A percentile compares a stretch with the other conserved stretches of the same genome.
These are phyloP conservation scores for Anarsia innoxiella DNA, from an alignment of 2,888 invertebrate species.

Conservation along the genomic window DNA sequence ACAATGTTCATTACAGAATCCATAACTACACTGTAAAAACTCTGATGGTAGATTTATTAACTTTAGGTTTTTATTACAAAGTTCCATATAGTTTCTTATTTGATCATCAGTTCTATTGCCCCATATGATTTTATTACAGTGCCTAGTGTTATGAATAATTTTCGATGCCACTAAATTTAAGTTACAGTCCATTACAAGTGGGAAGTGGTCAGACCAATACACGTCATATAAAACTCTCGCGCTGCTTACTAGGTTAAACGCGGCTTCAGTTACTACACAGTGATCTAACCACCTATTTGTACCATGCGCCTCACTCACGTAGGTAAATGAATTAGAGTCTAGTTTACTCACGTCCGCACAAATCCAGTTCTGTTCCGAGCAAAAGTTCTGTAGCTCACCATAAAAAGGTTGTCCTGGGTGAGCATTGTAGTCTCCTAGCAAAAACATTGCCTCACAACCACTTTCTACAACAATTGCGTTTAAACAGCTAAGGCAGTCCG, in stretches of 20 bases:
- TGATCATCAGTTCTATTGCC: conserved; percentile 8
- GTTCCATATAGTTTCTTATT: not conserved
- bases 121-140: not conserved
- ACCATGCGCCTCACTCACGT: not conserved
- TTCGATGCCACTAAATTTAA: not conserved
- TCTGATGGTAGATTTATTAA: not conserved
- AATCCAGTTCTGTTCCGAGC: conserved; percentile 3
- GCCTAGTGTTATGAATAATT: not conserved
- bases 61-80: not conserved
- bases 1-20: conserved; percentile 1
- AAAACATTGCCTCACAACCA: not conserved
- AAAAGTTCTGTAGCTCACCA: conserved; percentile 4
- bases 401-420: conserved; percentile 6
- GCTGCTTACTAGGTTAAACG: not conserved
- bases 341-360: not conserved
- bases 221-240: not conserved
- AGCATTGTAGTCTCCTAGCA: conserved; percentile 6
- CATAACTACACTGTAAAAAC: conserved; percentile 1
- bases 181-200: not conserved
- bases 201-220: conserved; percentile 1
- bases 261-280: conserved; percentile 6
- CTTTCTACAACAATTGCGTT: conserved; percentile 1
- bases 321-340: not conserved
- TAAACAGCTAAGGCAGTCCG: not conserved
- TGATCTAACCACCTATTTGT: conserved; percentile 11